Percentiles rank a stretch among this genome's conserved stretches.
phyloP scores from a whole-genome alignment of 2,113 vertebrate genomes.

The Festucalex cinctus region DNA sequence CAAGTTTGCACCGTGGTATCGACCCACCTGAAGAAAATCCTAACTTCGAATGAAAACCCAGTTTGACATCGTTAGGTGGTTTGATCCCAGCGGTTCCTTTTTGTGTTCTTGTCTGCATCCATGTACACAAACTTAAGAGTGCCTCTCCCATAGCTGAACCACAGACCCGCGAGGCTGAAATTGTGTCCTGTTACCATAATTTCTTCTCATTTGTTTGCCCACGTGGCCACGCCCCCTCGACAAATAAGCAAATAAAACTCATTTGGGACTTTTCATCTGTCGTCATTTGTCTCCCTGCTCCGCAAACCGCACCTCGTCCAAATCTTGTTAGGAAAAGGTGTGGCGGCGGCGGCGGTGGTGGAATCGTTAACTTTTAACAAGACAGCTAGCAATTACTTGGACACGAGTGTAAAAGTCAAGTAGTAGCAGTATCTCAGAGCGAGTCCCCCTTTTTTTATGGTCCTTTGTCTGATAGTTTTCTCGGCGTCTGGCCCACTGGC shows the following conservation, averaged over 20 bases:
- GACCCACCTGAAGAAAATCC: neutral
- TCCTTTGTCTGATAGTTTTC: slow-evolving; percentile 51
- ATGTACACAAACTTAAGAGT: slow-evolving; percentile 62
- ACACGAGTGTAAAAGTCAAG: neutral
- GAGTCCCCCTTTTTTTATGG: slow-evolving; percentile 40
- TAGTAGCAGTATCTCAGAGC: neutral
- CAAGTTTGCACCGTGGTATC: neutral
- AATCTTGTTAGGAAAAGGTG: slow-evolving; percentile 64
- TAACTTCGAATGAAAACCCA: neutral
- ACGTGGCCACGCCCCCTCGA: slow-evolving; percentile 15
- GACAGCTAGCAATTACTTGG: slow-evolving; percentile 46
- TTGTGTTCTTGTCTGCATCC: slow-evolving; percentile 9
- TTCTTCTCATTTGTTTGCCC: slow-evolving; percentile 63
- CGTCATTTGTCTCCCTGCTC: neutral
- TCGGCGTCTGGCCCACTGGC: slow-evolving; percentile 24
- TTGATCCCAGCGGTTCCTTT: slow-evolving; percentile 19
- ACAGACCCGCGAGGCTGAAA: slow-evolving; percentile 29
- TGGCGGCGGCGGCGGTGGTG: slow-evolving; percentile 39
- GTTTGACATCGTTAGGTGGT: too few relatives aligned
- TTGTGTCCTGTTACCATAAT: slow-evolving; percentile 57
- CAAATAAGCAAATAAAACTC: slow-evolving; percentile 67
- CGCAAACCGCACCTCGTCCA: neutral
- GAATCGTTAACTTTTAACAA: slow-evolving; percentile 65
- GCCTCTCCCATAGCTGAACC: slow-evolving; percentile 59
- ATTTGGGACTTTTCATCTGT: slow-evolving; percentile 48